These are phyloP conservation scores for Platycercus adscitus DNA, from an alignment of 2,113 vertebrate genomes.

Conservation along the genomic window DNA sequence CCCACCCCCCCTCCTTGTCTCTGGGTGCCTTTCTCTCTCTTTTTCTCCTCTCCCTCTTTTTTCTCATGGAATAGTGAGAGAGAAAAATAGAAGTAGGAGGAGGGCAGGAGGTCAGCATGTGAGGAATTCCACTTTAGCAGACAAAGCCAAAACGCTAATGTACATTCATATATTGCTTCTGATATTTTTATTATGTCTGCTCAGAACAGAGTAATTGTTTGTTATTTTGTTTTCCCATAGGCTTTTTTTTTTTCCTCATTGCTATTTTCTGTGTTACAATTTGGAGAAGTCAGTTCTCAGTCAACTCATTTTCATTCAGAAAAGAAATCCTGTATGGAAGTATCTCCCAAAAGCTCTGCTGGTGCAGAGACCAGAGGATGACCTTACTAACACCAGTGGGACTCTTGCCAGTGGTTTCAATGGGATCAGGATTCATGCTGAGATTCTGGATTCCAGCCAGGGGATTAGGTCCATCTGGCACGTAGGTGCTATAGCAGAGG, in stretches of 20 bases:
- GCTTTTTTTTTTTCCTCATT: background rate
- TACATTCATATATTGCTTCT: background rate
- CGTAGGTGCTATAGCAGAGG: background rate
- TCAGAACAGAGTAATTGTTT: background rate
- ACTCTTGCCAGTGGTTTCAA: background rate
- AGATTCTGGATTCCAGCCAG: background rate
- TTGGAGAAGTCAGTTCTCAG: background rate
- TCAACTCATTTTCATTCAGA: background rate
- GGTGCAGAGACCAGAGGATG: background rate
- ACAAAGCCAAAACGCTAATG: constrained; percentile 2
- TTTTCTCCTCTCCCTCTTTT: background rate
- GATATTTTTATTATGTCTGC: constrained; percentile 1
- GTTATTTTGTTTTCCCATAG: background rate
- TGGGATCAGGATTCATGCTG: background rate
- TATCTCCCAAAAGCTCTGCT: background rate
- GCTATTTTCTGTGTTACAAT: background rate
- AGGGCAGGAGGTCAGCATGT: constrained; percentile 44
- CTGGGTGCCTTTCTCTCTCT: background rate
- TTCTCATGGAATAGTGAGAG: constrained; percentile 17
- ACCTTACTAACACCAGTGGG: background rate
- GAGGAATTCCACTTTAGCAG: constrained; percentile 48
- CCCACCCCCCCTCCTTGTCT: background rate
- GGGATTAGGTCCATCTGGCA: background rate
- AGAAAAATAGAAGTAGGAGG: constrained; percentile 46
- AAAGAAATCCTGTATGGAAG: background rate